Base-by-base conservation (phyloP, 2,113 vertebrate genomes). In the Myiozetetes cayanensis region DNA sequence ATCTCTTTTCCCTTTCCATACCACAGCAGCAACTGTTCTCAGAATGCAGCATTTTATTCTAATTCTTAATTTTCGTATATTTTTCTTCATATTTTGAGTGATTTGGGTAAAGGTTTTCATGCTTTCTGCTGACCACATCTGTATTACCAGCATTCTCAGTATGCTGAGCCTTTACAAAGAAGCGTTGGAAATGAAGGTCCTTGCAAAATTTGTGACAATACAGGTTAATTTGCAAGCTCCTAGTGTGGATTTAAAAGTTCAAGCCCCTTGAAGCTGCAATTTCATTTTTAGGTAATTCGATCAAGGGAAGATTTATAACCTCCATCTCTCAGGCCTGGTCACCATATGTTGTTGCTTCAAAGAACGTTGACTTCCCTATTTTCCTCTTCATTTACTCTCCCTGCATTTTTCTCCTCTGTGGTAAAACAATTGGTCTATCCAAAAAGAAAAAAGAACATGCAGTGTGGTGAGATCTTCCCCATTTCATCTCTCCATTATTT, bases 311-410 rank as follows among this genome's bases (percentile, higher is more conserved):
- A 93, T 92, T 95, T 97, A 94, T 87, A 97, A 62, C 65, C 85
- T 80, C 59, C 93, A 87, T 91, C 91, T 92, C 89, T 78, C 49
- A 37, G 62, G 95, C 91, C 95, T 97, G 95, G 85, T 63, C 82
- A 82, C 96, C 97, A 97, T 91, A 96, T 97, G 96, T 88, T 92
- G 81, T 94, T 94, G 55, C 93, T 96, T 97, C 94, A 96, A 95
- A 95, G 94, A 94, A 90, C 70, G 76, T 95, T 74, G 94, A 87
- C 74, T 95, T 94, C 90, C 39, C 82, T 78, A n/a, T 93, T 94
- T 95, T 94, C 62, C 90, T 96, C 83, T 96, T 95, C 95, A 89
- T 96, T 95, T 95, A 86, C 77, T 91, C 91, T 88, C 65, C n/a
- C 71, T 83, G 66, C 78, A 71, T 92, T 94, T 94, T 94, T 94